Percentiles rank a stretch among this genome's conserved stretches.
Evolutionary conservation across 2,113 vertebrate species (phyloP).

Genomic region (Alligator sinensis): DNA sequence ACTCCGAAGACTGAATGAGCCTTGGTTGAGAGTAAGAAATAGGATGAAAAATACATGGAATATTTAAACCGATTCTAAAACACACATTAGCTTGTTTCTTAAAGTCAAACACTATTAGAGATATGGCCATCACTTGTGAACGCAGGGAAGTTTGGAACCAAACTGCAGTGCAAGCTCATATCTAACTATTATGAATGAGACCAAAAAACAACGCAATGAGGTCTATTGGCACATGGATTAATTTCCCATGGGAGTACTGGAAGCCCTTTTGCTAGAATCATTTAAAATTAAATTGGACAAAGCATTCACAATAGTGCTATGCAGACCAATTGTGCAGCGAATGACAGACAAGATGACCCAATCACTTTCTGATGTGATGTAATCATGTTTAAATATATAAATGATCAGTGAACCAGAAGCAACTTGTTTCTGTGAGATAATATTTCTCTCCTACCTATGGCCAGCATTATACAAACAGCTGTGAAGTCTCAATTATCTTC

Average conservation of each 20-base stretch:
- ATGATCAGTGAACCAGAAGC: slow-evolving; percentile 68
- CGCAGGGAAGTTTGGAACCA: slow-evolving; percentile 67
- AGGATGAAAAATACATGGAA: slow-evolving; percentile 1
- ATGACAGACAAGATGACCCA: slow-evolving; percentile 65
- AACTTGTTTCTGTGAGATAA: slow-evolving; percentile 68
- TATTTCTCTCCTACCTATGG: not conserved
- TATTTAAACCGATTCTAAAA: slow-evolving; percentile 48
- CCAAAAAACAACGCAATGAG: slow-evolving; percentile 58
- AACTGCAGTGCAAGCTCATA: slow-evolving; percentile 49
- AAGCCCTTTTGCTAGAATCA: slow-evolving; percentile 69
- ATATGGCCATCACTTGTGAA: slow-evolving; percentile 50
- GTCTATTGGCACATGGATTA: slow-evolving; percentile 71
- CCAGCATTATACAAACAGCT: not conserved
- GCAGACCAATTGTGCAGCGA: slow-evolving; percentile 75
- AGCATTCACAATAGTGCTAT: slow-evolving; percentile 78
- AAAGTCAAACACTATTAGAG: slow-evolving; percentile 36
- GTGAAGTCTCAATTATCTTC: not conserved
- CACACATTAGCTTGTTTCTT: slow-evolving; percentile 64
- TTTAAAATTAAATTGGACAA: slow-evolving; percentile 82
- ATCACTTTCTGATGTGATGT: slow-evolving; percentile 70
- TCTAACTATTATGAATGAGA: not conserved
- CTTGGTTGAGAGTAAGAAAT: slow-evolving; percentile 45
- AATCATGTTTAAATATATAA: slow-evolving; percentile 70
- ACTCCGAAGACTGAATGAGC: slow-evolving; percentile 79
- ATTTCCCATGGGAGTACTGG: slow-evolving; percentile 71